phyloP scores from a whole-genome alignment of 37 sponge, comb jelly and placozoan genomes.

The Beroe forskalii region DNA sequence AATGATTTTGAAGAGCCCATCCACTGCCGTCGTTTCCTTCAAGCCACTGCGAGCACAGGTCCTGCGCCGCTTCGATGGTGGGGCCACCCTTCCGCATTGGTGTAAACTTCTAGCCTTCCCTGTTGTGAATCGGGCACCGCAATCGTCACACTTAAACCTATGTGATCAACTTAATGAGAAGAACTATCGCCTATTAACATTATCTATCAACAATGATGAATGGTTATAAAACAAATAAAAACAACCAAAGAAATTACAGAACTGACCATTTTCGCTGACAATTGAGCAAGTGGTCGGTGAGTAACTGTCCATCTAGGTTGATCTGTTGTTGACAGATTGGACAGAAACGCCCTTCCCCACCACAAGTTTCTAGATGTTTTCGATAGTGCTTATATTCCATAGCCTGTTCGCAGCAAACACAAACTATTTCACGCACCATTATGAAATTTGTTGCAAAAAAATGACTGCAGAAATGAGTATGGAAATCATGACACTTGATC shows the following conservation, averaged over 20 bases:
- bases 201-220: no score
- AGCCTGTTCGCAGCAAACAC: not conserved
- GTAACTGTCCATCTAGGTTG: not conserved
- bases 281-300: not conserved
- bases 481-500: no score
- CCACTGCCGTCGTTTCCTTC: not conserved
- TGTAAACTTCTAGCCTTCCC: not conserved
- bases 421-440: no score
- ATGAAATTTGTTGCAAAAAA: no score
- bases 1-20: conserved; percentile 33
- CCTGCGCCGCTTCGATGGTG: not conserved
- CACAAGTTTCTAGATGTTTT: not conserved
- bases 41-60: not conserved
- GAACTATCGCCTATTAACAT: no score
- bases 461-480: no score
- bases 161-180: no score
- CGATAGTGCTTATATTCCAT: not conserved
- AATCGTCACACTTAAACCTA: not conserved
- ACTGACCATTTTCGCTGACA: conserved; percentile 39
- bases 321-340: not conserved
- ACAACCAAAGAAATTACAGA: no score
- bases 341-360: not conserved
- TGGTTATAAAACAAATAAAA: no score
- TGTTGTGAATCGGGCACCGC: not conserved
- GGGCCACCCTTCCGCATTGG: not conserved